Percentiles rank a stretch among this genome's conserved stretches.
phyloP scores from a whole-genome alignment of 2,113 vertebrate genomes.

The Crocuta crocuta region DNA sequence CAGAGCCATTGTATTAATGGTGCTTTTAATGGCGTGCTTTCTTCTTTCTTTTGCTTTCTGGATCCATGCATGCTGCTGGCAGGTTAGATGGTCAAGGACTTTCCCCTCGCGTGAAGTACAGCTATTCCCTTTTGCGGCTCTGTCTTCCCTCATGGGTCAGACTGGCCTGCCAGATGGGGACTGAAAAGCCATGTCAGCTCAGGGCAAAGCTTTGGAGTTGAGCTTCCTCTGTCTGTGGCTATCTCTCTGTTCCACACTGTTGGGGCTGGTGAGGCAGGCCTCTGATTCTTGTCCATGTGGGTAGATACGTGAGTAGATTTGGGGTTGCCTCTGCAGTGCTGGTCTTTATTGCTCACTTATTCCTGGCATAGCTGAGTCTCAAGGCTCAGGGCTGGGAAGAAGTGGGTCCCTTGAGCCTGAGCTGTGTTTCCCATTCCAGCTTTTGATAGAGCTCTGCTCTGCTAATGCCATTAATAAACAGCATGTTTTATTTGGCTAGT shows the following conservation, averaged over 20 bases:
- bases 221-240: background rate
- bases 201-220: background rate
- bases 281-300: background rate
- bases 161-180: background rate
- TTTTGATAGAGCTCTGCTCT: conserved; percentile 24
- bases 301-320: background rate
- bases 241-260: background rate
- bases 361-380: background rate
- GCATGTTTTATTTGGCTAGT: background rate
- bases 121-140: background rate
- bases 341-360: background rate
- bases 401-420: background rate
- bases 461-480: background rate
- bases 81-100: background rate
- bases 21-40: background rate
- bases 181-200: background rate
- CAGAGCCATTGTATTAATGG: background rate
- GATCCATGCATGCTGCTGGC: background rate
- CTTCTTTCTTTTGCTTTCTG: background rate
- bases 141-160: background rate
- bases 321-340: background rate
- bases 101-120: background rate
- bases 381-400: background rate
- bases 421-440: background rate
- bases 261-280: background rate